These are phyloP conservation scores for Sarotherodon lohbergeri DNA, from an alignment of 2,113 vertebrate genomes.

Conservation along the genomic window DNA sequence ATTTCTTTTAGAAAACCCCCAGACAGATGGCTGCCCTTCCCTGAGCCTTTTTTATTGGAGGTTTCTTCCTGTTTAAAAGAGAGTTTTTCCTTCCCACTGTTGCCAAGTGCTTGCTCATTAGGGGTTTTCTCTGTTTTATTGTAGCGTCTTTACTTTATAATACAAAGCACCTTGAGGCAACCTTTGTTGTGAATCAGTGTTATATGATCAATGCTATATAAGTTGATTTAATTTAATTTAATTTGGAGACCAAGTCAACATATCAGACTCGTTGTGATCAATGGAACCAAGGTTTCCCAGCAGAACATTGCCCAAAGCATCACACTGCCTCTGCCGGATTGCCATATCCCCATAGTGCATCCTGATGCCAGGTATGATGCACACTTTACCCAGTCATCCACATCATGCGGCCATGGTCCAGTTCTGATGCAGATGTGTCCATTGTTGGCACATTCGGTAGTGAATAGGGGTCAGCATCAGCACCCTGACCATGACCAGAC, in stretches of 20 bases:
- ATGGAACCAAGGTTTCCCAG: background rate
- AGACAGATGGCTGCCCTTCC: rapidly evolving
- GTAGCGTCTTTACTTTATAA: rapidly evolving
- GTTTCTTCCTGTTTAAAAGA: background rate
- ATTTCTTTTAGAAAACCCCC: background rate
- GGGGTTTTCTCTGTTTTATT: background rate
- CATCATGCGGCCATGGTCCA: background rate
- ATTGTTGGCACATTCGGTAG: background rate
- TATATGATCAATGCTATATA: background rate
- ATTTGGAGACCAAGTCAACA: background rate
- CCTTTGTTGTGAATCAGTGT: background rate
- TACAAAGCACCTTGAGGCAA: background rate
- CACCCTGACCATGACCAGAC: background rate
- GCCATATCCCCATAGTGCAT: background rate
- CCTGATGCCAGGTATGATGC: background rate
- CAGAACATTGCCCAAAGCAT: background rate
- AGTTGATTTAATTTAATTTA: rapidly evolving
- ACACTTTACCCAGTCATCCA: background rate
- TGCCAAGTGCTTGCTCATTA: background rate
- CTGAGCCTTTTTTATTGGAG: background rate
- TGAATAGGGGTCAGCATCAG: background rate
- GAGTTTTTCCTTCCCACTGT: background rate
- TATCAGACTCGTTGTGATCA: background rate
- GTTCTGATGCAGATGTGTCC: background rate
- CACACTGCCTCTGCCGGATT: background rate